Evolutionary conservation across 2,113 vertebrate genomes (phyloP), one percentile per base, ranked within the genome.

Genomic region (Etheostoma spectabile): DNA sequence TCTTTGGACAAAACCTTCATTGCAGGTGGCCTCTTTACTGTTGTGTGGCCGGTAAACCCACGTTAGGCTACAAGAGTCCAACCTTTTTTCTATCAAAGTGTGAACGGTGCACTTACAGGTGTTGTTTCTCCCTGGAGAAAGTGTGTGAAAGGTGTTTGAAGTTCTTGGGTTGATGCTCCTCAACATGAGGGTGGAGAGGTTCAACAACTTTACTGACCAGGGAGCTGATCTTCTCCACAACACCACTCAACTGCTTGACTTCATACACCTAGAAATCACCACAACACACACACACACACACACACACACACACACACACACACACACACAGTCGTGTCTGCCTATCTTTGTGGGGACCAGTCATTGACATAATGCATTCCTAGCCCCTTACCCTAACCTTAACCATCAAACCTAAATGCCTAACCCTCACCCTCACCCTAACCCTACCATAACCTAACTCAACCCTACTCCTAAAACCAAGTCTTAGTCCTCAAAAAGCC

Each of bases 71-170:
- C 42, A 49, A 52, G 7, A n/a, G 51, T 45, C 3, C 18, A 21
- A 53, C 27, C n/a, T 27, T 38, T 21, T 42, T 27, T 16, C 13
- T 19, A 16, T 46, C 0, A 30, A 24, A 66, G 5, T 45, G 27
- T 24, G n/a, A 22, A 33, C 8, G 5, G 1, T 70, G 70, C 80
- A 96, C 98, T 98, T 77, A 99, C 98, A 99, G 86, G 89, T 99
- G 97, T 77, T 97, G 96, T 68, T 98, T 99, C 90, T 99, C 98
- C 74, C 98, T 94, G 86, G 97, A 98, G 95, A 99, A 99, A 0
- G 97, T 96, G 75, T 98, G 98, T 10, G 97, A 99, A 60, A 99
- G 96, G 55, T 96, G 97, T 89, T 99, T 99, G 83, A 95, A 91
- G 0, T 93, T 96, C 89, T 96, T 95, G 1, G 93, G 92, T 22